Evolutionary conservation across 1,140 invertebrate genomes (phyloP).

Genomic region (Drosophila oshimai): DNA sequence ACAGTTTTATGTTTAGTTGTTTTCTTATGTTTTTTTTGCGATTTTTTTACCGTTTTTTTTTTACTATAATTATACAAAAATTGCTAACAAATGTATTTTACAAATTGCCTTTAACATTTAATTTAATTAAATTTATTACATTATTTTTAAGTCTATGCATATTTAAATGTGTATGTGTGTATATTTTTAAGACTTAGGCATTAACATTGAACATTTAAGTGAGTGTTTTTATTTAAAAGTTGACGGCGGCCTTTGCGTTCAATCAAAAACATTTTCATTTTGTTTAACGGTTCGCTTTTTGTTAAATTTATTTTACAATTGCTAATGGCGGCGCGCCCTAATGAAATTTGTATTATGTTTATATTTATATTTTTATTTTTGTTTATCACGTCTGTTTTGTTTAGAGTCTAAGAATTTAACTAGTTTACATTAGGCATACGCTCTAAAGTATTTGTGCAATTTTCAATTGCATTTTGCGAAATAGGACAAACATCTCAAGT

Average conservation of each 20-base stretch:
- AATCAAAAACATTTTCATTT: conserved; percentile 7
- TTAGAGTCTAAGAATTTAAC: conserved; percentile 79
- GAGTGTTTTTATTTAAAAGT: conserved; percentile 38
- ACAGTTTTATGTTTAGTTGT: conserved; percentile 22
- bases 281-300: conserved; percentile 13
- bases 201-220: conserved; percentile 72
- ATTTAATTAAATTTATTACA: conserved; percentile 64
- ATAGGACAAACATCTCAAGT: conserved; percentile 53
- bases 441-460: conserved; percentile 66
- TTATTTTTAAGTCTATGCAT: conserved; percentile 33
- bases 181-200: conserved; percentile 65
- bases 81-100: conserved; percentile 67
- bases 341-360: conserved; percentile 40
- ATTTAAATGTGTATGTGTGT: conserved; percentile 30
- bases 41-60: conserved; percentile 16
- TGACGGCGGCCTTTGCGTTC: conserved; percentile 43
- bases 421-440: conserved; percentile 65
- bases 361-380: conserved; percentile 43
- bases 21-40: conserved; percentile 6
- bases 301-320: conserved; percentile 67
- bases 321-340: conserved; percentile 29
- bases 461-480: conserved; percentile 65
- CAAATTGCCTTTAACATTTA: conserved; percentile 79
- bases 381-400: conserved; percentile 80
- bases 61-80: conserved; percentile 53